Evolutionary conservation across 1,140 invertebrate species (phyloP), one percentile per base, ranked within the genome.

Genomic region (Pseudomyrmex sp.): DNA sequence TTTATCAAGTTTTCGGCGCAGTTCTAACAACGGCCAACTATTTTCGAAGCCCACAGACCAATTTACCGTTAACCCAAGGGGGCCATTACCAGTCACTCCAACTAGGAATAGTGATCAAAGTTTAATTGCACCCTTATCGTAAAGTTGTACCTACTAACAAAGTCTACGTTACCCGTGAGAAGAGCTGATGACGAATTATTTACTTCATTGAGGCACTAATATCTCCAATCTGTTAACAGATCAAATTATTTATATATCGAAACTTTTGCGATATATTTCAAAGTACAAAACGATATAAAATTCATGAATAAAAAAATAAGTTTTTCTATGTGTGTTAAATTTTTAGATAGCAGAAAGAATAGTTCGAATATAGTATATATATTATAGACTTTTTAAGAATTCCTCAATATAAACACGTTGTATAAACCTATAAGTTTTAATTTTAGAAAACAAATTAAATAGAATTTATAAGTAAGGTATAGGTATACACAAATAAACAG

Each of bases 91-190:
- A 89, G 82, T 83, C 85, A 83, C 84, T 87, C 88, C 66, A 91
- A 88, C 83, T 86, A 82, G 84, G 62, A 88, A 88, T 83, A 82
- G 85, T 83, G 85, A 89, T 91, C 90, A 91, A 92, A 92, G 88
- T 91, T 92, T 91, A 91, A 92, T 92, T 90, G 90, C 86, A 86
- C 86, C 90, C 88, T 91, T 90, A 91, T 92, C 88, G 86, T 86
- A 74, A 84, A 83, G 86, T 90, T 90, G 84, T 74, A 88, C 83
- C 83, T 87, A 63, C 85, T 90, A 86, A 90, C 87, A 88, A 90
- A 88, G 84, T 90, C 73, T 73, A 56, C 80, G 62, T 87, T 76
- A 73, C 79, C 66, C 74, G 52, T 56, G 56, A 84, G 54, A 87
- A 91, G 72, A 85, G 87, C 83, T 88, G 80, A 76, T 85, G 85